These are phyloP conservation scores for Pachyrhynchus sulphureomaculatus DNA, from an alignment of 1,140 invertebrate genomes.

Conservation along the genomic window DNA sequence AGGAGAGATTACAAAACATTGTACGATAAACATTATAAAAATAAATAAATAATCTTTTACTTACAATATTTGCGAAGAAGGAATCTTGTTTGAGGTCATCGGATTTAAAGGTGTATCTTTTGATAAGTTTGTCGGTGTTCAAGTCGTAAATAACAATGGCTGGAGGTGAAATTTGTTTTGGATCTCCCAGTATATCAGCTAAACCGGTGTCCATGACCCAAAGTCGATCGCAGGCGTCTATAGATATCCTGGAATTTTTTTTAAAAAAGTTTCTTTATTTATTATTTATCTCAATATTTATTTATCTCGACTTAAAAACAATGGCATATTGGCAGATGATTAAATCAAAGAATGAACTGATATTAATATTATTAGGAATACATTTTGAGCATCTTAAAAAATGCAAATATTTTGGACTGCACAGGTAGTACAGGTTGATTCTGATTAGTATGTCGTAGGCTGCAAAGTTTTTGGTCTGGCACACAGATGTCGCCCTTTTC, in stretches of 20 bases:
- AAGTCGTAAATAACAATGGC: constrained; percentile 72
- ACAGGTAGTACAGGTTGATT: no score
- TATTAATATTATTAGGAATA: no score
- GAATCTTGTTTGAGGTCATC: constrained; percentile 65
- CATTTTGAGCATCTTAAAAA: no score
- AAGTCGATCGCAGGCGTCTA: constrained; percentile 70
- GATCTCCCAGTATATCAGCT: constrained; percentile 67
- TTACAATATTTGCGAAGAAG: constrained; percentile 68
- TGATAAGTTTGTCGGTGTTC: constrained; percentile 67
- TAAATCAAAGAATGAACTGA: no score
- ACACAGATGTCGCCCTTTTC: no score
- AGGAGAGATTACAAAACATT: neutral
- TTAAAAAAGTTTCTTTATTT: neutral
- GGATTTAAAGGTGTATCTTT: constrained; percentile 65
- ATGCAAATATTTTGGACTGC: no score
- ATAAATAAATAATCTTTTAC: constrained; percentile 28
- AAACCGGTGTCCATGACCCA: constrained; percentile 77
- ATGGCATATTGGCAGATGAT: no score
- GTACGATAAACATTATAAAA: neutral
- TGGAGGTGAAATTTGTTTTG: constrained; percentile 62
- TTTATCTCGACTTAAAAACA: no score
- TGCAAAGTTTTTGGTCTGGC: no score
- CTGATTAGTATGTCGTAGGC: no score
- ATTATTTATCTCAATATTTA: no score
- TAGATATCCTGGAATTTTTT: constrained; percentile 52